A percentile compares a stretch with the other conserved stretches of the same genome.
Conservation (phyloP, 2,797 vertebrate genomes). For the Pangasius sanitwongsei region DNA sequence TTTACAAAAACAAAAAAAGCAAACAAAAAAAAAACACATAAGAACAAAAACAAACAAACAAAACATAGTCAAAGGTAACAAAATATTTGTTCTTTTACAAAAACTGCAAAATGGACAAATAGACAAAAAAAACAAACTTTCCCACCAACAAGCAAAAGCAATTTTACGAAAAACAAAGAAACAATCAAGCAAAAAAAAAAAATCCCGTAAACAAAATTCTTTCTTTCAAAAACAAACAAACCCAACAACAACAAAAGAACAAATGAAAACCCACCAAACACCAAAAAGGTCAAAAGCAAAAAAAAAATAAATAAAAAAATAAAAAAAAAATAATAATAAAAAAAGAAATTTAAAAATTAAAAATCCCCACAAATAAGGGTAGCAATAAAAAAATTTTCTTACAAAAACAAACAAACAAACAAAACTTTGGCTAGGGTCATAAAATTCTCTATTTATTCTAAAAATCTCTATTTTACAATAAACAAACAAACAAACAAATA, state of each 20-base stretch:
- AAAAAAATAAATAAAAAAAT: background rate
- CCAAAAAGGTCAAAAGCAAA: background rate
- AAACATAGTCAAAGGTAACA: background rate
- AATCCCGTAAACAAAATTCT: background rate
- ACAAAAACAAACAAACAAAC: background rate
- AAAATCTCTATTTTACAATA: background rate
- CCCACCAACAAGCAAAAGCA: no score
- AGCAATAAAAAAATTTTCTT: background rate
- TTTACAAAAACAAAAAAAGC: background rate
- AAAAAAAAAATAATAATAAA: no score
- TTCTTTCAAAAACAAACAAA: background rate
- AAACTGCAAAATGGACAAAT: background rate
- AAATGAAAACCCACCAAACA: no score
- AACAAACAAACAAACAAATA: no score
- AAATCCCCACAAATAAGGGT: background rate
- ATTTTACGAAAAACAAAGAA: background rate
- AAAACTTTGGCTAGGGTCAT: background rate
- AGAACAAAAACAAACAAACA: background rate
- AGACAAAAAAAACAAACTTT: background rate
- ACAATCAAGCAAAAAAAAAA: no score
- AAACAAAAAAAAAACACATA: background rate
- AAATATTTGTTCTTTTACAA: background rate
- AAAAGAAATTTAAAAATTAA: no score
- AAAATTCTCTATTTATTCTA: no score
- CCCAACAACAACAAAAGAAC: no score